phyloP scores from a whole-genome alignment of 2,113 vertebrate genomes.

The Heliornis fulica region DNA sequence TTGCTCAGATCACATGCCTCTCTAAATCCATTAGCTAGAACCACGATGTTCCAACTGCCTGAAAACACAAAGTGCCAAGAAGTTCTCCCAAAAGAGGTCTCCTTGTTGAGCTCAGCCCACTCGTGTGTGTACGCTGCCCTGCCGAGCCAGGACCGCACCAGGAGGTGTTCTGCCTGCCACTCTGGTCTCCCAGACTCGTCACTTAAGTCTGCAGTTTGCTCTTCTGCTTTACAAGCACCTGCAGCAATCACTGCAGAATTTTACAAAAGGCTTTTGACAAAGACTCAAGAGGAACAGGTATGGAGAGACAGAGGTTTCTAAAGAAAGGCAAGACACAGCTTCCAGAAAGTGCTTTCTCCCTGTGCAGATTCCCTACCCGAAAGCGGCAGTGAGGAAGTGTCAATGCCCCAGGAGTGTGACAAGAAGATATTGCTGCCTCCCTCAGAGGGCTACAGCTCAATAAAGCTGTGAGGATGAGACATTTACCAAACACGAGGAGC shows the following conservation, averaged over 20 bases:
- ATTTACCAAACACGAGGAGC: background rate
- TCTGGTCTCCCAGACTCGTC: background rate
- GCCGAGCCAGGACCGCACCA: accelerated
- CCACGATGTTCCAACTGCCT: background rate
- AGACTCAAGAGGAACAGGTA: background rate
- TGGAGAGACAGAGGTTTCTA: background rate
- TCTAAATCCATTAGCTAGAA: background rate
- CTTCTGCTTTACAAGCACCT: background rate
- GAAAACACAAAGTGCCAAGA: background rate
- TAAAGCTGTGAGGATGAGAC: background rate
- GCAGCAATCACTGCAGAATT: background rate
- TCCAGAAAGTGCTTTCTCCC: background rate
- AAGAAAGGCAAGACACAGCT: background rate
- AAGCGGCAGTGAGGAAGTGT: background rate
- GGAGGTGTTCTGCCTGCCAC: background rate
- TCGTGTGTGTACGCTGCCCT: accelerated
- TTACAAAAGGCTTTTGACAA: background rate
- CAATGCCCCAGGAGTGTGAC: background rate
- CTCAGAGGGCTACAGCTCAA: background rate
- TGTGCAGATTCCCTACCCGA: background rate
- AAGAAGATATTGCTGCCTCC: background rate
- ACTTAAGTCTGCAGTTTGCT: background rate
- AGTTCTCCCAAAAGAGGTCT: background rate
- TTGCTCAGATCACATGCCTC: background rate
- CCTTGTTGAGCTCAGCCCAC: accelerated